A percentile compares a stretch with the other conserved stretches of the same genome.
These are phyloP conservation scores for Gymnocheta viridis DNA, from an alignment of 2,888 invertebrate species.

Conservation along the genomic window DNA sequence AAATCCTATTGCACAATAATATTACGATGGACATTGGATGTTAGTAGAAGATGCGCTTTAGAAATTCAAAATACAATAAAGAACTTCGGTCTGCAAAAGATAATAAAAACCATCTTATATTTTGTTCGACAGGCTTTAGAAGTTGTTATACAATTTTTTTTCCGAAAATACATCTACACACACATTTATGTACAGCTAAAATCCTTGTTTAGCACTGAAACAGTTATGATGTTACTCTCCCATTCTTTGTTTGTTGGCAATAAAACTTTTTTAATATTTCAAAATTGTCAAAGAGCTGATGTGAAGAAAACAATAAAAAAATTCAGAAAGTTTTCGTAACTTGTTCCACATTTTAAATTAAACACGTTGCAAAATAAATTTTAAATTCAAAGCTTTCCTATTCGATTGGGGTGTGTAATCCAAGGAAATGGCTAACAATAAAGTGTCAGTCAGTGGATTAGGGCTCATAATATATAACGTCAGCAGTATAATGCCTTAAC, in stretches of 20 bases:
- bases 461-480: conserved; percentile 21
- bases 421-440: conserved; percentile 7
- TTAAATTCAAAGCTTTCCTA: neutral
- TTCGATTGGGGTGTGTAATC: neutral
- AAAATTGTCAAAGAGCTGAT: conserved; percentile 25
- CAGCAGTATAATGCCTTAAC: neutral
- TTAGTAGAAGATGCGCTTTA: conserved; percentile 29
- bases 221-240: neutral
- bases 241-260: neutral
- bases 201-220: neutral
- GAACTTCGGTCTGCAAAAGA: conserved; percentile 25
- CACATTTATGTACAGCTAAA: neutral
- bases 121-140: conserved; percentile 36
- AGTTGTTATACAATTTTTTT: neutral
- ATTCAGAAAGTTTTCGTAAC: neutral
- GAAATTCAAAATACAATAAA: conserved; percentile 9
- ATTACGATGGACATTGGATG: conserved; percentile 17
- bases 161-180: neutral
- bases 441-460: conserved; percentile 22
- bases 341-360: neutral
- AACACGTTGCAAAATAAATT: neutral
- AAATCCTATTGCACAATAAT: conserved; percentile 56
- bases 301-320: neutral
- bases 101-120: conserved; percentile 30
- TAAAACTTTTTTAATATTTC: conserved; percentile 16